Base-by-base conservation (phyloP, 1,140 invertebrate genomes). In the Eupeodes corollae region DNA sequence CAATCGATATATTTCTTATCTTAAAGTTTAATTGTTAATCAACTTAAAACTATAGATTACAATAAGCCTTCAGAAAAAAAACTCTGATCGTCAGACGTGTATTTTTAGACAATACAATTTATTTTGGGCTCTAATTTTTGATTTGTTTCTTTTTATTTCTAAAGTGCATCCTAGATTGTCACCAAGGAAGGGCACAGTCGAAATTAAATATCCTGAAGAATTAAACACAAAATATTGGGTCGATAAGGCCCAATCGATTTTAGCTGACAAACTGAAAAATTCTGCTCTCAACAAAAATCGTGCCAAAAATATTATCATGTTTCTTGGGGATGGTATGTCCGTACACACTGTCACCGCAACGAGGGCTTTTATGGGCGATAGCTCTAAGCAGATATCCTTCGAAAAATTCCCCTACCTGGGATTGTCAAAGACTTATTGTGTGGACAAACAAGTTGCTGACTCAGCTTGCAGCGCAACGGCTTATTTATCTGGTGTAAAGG, bases 311-410 rank as follows among this genome's bases (percentile, higher is more conserved):
- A 73, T 85, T 6, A 80, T 88, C 18, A 58, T 89, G 51, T 87
- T 87, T 55, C 61, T 89, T 40, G 86, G 86, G 2, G 84, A 88
- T 57, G 86, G 86, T 14, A 85, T 89, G 83, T 83, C 83, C 12
- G 67, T 86, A n/a, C 70, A 83, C 2, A 87, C 84, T 5, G 58
- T 86, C 10, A 79, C 79, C 0, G 82, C 83, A 0, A 76, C 80
- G 2, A 66, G 85, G 18, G 79, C 83, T 35, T 71, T 76, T 46
- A 72, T 78, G 47, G 83, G 82, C 1, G 80, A 73, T 37, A 83
- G 87, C 67, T 79, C 85, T 46, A 60, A 69, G 5, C 59, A 74
- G 43, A 73, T 88, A 6, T 74, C 73, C 39, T 88, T 85, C 55
- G 86, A 90, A 52, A 68, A 76, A 33, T 88, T 89, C 53, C 86